Evolutionary conservation across 2,888 invertebrate genomes (phyloP), one percentile per base, ranked within the genome.

Genomic region (Neoascia interrupta): DNA sequence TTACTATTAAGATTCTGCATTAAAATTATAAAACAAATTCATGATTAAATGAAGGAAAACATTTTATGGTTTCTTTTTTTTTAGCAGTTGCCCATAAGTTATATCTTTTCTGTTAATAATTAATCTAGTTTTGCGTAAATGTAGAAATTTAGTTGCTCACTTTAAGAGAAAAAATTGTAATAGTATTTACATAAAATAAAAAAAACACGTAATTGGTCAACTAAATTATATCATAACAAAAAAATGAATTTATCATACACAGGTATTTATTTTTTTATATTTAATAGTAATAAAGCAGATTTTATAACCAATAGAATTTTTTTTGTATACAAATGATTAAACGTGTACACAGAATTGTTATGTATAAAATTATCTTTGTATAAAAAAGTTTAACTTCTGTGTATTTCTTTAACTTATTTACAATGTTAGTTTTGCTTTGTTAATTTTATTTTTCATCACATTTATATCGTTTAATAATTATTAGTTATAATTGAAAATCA

Each of bases 231-330:
- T 54, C 28, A n/a, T 36, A 41, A 49, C 58, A 39, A 58, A 58
- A 66, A 53, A 19, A 47, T 54, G 36, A 28, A 21, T 11, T 26
- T 15, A 28, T 54, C 39, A 49, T 37, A 28, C 49, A n/a, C 21
- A 54, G 47, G 41, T 34, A 16, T 8, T 23, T 31, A 13, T 63
- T 34, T 34, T 45, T 21, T 58, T 41, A 61, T 74, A 23, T 58
- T 63, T 72, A 76, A 76, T 47, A 49, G 13, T 74, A 74, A 74
- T 76, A 76, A 76, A 76, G 76, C 76, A 76, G 66, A 64, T 60
- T 60, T 15, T 43, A 60, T 70, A 70, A 76, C 45, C 60, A 47
- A 72, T 64, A 10, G n/a, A n/a, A n/a, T n/a, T n/a, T n/a, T n/a
- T n/a, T 39, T 36, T 61, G 61, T 69, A 69, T 69, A 63, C 60